Evolutionary conservation across 2,797 vertebrate species (phyloP), one percentile per base, ranked within the genome.

Genomic region (Oceanodroma leucorhoa): DNA sequence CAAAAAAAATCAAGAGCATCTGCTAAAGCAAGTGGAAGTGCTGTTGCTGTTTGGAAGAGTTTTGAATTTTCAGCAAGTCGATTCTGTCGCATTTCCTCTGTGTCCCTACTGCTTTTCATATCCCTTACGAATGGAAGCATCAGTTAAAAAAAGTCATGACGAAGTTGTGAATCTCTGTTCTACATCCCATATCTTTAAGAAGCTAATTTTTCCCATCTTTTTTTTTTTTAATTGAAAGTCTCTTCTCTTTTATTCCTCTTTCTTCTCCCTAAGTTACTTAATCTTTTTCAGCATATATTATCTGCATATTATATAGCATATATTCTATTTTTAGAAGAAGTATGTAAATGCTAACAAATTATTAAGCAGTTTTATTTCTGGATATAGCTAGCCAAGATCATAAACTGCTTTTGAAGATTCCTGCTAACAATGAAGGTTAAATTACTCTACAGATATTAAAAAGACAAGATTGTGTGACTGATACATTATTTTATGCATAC

Each of bases 401-500:
- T 95, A 97, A 94, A 93, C 19, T 38, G 72, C 41, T 70, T 62
- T 71, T 93, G 55, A 96, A 72, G 69, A 95, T 79, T 38, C 51
- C 58, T 72, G 30, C 78, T 93, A 95, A 83, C 69, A 88, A 45
- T 64, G 70, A 20, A 90, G 96, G 91, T 93, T 73, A 96, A 93
- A 93, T 93, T 84, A 62, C 0, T 0, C 51, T 96, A 82, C 50
- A 93, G 61, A 29, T 89, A 81, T 43, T 93, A 67, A 97, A 93
- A 85, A 45, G 89, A 88, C 75, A 93, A 32, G 29, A 71, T 61
- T 93, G 43, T 45, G 80, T 1, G 0, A 87, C 91, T 90, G 72
- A 93, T 76, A 85, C 93, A 83, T 94, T 87, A 86, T 89, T 94
- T 96, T 94, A 58, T 94, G 69, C 84, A 53, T 75, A 62, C n/a